Conservation (phyloP, 2,113 vertebrate species). For the Donacobius atricapilla region DNA sequence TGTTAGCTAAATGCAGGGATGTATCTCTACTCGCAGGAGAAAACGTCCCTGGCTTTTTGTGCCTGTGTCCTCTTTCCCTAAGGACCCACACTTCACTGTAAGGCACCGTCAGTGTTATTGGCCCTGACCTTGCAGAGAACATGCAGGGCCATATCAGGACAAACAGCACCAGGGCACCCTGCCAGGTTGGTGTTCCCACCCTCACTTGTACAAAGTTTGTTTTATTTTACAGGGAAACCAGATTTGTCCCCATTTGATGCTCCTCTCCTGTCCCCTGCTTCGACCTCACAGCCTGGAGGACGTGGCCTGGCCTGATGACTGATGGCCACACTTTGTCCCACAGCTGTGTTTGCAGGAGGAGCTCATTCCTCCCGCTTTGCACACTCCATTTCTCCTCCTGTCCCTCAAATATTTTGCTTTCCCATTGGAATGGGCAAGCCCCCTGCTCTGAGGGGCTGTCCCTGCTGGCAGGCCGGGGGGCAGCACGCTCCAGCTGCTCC, state of each 20-base stretch:
- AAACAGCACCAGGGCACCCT: not conserved
- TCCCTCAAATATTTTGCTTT: not conserved
- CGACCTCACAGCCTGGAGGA: not conserved
- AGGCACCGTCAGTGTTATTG: not conserved
- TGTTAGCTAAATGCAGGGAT: not conserved
- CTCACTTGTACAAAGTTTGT: not conserved
- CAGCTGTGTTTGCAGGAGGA: not conserved
- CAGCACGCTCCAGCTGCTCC: not conserved
- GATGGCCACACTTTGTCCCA: not conserved
- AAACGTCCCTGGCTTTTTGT: not conserved
- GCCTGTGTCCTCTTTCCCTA: not conserved
- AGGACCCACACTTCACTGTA: not conserved
- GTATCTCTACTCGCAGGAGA: not conserved
- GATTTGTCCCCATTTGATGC: not conserved
- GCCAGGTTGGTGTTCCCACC: not conserved
- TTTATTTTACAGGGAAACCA: not conserved
- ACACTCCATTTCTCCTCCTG: fast-evolving
- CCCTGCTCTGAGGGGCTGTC: not conserved
- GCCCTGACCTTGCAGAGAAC: not conserved
- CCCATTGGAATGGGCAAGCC: fast-evolving
- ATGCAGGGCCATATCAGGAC: not conserved
- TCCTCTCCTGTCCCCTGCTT: not conserved
- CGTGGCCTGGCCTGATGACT: not conserved
- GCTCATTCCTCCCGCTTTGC: not conserved
- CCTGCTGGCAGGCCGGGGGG: not conserved